These are phyloP conservation scores for human DNA, from an alignment of 2,113 vertebrate genomes.

Conservation along the genomic window GRCh38 chr5:36028001-36028500, in stretches of 20 bases:
- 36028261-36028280: neutral
- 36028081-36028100: neutral
- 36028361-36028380: neutral
- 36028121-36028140: neutral
- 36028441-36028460: neutral
- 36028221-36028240: neutral
- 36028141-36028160: neutral
- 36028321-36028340: neutral
- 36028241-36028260: neutral
- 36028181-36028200: neutral
- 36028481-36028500: neutral
- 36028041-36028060: neutral
- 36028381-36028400: neutral
- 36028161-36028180: neutral
- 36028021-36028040: neutral
- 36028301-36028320: neutral
- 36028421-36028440: neutral
- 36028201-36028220: neutral
- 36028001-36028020: neutral
- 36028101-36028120: neutral
- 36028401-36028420: neutral
- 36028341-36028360: neutral
- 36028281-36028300: neutral
- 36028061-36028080: neutral
- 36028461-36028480: neutral